Evolutionary conservation across 2,113 vertebrate genomes (phyloP).

Genomic region (Cathartes aura): DNA sequence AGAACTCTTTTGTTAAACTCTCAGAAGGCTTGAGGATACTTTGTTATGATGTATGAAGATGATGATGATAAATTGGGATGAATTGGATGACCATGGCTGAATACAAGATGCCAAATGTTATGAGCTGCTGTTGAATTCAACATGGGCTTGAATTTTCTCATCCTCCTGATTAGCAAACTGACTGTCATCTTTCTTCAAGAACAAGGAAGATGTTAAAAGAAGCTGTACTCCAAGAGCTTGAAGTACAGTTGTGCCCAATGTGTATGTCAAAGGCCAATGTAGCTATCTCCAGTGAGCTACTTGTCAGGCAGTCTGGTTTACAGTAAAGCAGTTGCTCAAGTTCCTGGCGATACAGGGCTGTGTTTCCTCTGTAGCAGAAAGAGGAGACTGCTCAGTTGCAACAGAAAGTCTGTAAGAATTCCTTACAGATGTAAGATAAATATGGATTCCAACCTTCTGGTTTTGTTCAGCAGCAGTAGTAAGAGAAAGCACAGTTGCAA

Average conservation of each 20-base stretch:
- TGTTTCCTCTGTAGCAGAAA: not conserved
- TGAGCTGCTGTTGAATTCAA: not conserved
- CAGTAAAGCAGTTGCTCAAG: not conserved
- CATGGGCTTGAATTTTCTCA: not conserved
- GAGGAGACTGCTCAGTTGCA: not conserved
- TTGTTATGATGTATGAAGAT: not conserved
- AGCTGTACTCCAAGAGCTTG: not conserved
- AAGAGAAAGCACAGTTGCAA: not conserved
- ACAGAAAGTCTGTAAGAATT: not conserved
- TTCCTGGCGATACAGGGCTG: not conserved
- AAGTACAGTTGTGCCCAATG: not conserved
- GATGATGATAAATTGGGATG: not conserved
- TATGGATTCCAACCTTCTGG: not conserved
- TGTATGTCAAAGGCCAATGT: not conserved
- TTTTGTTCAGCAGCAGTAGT: not conserved
- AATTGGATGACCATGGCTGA: not conserved
- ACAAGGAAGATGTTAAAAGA: not conserved
- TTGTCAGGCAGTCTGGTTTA: not conserved
- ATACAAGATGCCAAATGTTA: not conserved
- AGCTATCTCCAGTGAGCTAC: not conserved
- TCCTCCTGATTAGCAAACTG: not conserved
- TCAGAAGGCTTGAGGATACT: not conserved
- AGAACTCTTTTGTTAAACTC: not conserved
- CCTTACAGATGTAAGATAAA: not conserved
- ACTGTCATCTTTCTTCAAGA: not conserved